Percentiles rank a stretch among this genome's conserved stretches.
phyloP scores from a whole-genome alignment of 2,113 vertebrate species.

The Ptyas mucosa region DNA sequence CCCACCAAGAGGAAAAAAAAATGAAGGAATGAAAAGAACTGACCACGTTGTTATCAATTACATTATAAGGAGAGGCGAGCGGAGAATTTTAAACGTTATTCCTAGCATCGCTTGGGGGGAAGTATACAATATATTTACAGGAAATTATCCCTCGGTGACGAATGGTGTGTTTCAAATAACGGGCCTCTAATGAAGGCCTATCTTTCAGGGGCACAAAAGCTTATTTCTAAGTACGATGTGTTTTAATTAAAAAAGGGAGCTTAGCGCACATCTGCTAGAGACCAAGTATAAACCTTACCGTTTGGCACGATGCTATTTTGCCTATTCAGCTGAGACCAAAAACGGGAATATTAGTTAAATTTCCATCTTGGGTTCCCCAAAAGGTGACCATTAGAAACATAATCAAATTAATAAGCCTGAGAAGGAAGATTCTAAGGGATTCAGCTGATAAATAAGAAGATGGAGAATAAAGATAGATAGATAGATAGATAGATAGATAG shows the following conservation, averaged over 20 bases:
- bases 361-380: background rate
- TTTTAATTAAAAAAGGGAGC: slow-evolving; percentile 53
- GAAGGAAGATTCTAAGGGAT: too few species aligned
- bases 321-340: background rate
- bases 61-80: slow-evolving; percentile 65
- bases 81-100: slow-evolving; percentile 66
- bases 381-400: background rate
- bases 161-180: slow-evolving; percentile 59
- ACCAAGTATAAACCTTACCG: slow-evolving; percentile 44
- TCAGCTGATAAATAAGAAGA: background rate
- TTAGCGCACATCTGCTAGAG: slow-evolving; percentile 32
- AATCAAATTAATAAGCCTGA: background rate
- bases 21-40: slow-evolving; percentile 58
- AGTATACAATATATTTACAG: slow-evolving; percentile 65
- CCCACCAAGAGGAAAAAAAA: background rate
- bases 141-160: slow-evolving; percentile 60
- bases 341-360: background rate
- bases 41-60: slow-evolving; percentile 64
- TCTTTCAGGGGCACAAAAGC: slow-evolving; percentile 52
- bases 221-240: slow-evolving; percentile 57
- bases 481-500: too few species aligned
- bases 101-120: slow-evolving; percentile 54
- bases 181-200: slow-evolving; percentile 50
- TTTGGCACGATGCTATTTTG: slow-evolving; percentile 33
- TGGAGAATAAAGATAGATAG: too few species aligned